Base-by-base conservation (phyloP, 2,113 vertebrate genomes). In the Lepus americanus region DNA sequence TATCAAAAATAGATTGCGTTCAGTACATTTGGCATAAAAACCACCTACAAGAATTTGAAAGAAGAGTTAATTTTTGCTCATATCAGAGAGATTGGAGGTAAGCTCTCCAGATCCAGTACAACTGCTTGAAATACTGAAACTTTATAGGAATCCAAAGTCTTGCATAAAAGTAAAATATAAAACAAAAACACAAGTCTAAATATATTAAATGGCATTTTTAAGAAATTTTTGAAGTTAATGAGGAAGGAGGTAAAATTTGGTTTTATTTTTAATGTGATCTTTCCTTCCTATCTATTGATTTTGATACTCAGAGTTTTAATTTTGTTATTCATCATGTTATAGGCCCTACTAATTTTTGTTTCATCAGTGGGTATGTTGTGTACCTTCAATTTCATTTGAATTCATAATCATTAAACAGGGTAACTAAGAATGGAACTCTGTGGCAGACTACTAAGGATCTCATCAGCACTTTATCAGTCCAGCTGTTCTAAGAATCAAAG, bases 121-220 rank as follows among this genome's bases (percentile, higher is more conserved):
- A 27, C 27, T 83, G 31, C 66, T 76, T 74, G 20, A 89, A 16
- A 7, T 86, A n/a, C 22, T 55, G 66, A 94, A 83, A 69, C 7
- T 78, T 33, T n/a, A 20, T 76, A 27, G 51, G 20, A 33, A 49
- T 36, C 53, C 33, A 79, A 85, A 89, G 27, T 29, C 49, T 59
- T 61, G 11, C 27, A 39, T 87, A 81, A 93, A 74, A 70, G 2
- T 63, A 61, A 95, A 94, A 74, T 10, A 87, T 17, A 64, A 61
- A 94, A 44, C 29, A 81, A 77, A 67, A 66, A 39, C 20, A 70
- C 3, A 44, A 0, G 9, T 25, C 4, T 82, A 29, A 4, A 31
- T 89, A 27, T 13, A 39, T 23, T 33, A 72, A 66, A 36, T 73
- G 25, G 11, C 3, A 19, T 59, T 59, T 59, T 16, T 59, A 59